Base-by-base conservation (phyloP, 2,888 invertebrate species). In the Caprella mutica region DNA sequence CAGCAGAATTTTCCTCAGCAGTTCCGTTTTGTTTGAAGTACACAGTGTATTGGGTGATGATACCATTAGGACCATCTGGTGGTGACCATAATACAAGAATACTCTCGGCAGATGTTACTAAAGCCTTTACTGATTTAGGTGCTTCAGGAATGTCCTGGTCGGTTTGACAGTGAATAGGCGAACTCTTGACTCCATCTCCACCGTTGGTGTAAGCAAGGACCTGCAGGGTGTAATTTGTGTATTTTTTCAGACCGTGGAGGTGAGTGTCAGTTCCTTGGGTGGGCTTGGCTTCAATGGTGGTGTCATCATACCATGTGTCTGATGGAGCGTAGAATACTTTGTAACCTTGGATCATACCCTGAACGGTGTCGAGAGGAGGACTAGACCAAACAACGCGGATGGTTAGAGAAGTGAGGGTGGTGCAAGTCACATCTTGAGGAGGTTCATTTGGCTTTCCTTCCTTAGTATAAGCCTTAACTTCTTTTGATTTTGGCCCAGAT, bases 161-260 rank as follows among this genome's bases (percentile, higher is more conserved):
- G 51, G 93, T 94, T 76, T 86, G 86, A 72, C 93, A 91, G 73
- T 89, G 89, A 67, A 93, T 88, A 6, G 88, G 85, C 19, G 80
- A 78, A 67, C 86, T 85, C 67, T 88, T 82, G 44, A 91, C 91
- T 63, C 94, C 93, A 72, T 94, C 93, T 14, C 94, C 94, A 65
- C 91, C 93, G 56, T 91, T 85, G 6, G 93, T 94, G 69, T 85
- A 93, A 23, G 94, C 92, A 68, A 93, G 76, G 33, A 94, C 90
- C 78, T 93, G 90, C 83, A 94, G 89, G 58, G 91, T 93, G 74
- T 94, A 94, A 76, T 94, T 94, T 2, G 93, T 93, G 75, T 84
- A 93, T 73, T 92, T 92, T 73, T 89, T 87, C 55, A 94, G 78
- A 53, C 90, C 90, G 70, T 90, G 90, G n/a, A 91, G 78, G 69